phyloP scores from a whole-genome alignment of 2,888 invertebrate species.

The Horisme vitalbata region DNA sequence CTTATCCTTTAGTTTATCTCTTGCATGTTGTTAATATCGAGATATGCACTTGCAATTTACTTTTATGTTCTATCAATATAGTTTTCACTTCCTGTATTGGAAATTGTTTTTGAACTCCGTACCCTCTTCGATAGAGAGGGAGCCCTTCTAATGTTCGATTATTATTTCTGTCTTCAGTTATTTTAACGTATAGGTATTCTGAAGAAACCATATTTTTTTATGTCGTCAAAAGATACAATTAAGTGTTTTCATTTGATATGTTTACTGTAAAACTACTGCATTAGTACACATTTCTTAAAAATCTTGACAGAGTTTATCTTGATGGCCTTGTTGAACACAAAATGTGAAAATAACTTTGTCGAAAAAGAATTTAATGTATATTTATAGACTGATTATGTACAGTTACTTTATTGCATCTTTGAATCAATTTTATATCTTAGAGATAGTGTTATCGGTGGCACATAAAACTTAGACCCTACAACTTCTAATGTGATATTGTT shows the following conservation, averaged over 20 bases:
- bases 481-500: constrained; percentile 46
- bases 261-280: no score
- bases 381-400: constrained; percentile 51
- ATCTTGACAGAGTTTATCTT: constrained; percentile 40
- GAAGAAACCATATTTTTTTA: no score
- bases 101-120: neutral
- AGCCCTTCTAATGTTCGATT: no score
- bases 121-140: no score
- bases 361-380: constrained; percentile 51
- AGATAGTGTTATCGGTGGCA: constrained; percentile 63
- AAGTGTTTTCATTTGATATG: no score
- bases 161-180: no score
- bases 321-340: constrained; percentile 49
- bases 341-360: constrained; percentile 48
- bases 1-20: constrained; percentile 37
- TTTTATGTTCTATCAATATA: constrained; percentile 15
- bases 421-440: constrained; percentile 70
- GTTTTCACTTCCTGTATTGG: constrained; percentile 6
- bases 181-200: no score
- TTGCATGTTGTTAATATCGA: constrained; percentile 23
- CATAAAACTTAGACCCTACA: constrained; percentile 66
- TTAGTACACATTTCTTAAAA: no score
- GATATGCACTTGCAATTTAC: constrained; percentile 23
- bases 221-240: no score
- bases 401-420: constrained; percentile 51